A percentile compares a stretch with the other conserved stretches of the same genome.
These are phyloP conservation scores for Irena cyanogastra DNA, from an alignment of 2,113 vertebrate genomes.

Conservation along the genomic window DNA sequence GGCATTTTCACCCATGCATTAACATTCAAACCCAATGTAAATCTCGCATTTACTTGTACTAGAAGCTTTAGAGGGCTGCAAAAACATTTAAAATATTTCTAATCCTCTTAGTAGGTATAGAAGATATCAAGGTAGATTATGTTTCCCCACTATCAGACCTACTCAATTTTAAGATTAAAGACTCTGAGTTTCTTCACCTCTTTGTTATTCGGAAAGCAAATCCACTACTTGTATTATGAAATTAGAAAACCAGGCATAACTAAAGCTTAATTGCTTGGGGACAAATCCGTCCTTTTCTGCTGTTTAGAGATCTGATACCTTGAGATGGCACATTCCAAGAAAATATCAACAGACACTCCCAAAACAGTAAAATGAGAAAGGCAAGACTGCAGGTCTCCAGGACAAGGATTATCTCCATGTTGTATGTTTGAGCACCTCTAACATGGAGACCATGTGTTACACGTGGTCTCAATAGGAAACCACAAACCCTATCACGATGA, in stretches of 20 bases:
- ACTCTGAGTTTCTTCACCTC: not conserved
- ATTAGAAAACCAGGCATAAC: not conserved
- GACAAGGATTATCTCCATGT: not conserved
- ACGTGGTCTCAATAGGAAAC: not conserved
- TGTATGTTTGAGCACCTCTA: accelerated
- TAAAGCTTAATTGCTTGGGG: not conserved
- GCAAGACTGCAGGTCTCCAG: not conserved
- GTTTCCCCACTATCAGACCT: not conserved
- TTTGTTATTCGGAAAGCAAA: not conserved
- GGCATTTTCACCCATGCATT: not conserved
- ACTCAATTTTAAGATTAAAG: slow-evolving; percentile 17
- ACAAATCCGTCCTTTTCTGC: not conserved
- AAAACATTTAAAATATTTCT: slow-evolving; percentile 47
- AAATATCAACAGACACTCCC: not conserved
- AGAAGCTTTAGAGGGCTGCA: not conserved
- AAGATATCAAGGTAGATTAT: slow-evolving; percentile 38
- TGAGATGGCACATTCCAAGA: not conserved
- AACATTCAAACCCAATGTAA: not conserved
- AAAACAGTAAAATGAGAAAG: not conserved
- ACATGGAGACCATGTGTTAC: too few species aligned
- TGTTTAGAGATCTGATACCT: not conserved
- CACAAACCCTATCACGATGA: not conserved
- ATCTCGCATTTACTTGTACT: not conserved
- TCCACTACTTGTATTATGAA: not conserved
- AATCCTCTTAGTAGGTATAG: slow-evolving; percentile 32